A percentile compares a stretch with the other conserved stretches of the same genome.
Evolutionary conservation across 2,113 vertebrate genomes (phyloP).

Genomic region (Mola mola): DNA sequence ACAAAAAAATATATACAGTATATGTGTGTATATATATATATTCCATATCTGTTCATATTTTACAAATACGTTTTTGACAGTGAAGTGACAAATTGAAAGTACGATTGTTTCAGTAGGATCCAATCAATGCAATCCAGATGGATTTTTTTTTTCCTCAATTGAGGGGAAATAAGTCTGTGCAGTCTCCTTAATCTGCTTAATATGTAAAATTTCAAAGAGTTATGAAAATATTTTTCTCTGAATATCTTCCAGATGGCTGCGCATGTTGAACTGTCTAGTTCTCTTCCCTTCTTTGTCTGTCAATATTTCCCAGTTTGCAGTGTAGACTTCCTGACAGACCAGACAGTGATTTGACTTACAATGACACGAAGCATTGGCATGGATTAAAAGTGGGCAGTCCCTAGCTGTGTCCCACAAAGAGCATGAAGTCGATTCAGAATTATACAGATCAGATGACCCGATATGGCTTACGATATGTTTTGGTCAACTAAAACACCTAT

Average conservation of each 20-base stretch:
- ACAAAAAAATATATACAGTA: slow-evolving; percentile 8
- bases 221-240: slow-evolving; percentile 78
- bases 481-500: background rate
- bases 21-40: background rate
- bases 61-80: slow-evolving; percentile 20
- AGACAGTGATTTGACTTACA: slow-evolving; percentile 26
- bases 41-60: slow-evolving; percentile 25
- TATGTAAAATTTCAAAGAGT: slow-evolving; percentile 79
- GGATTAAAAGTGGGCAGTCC: background rate
- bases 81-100: slow-evolving; percentile 67
- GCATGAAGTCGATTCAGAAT: too few relatives aligned
- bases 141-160: slow-evolving; percentile 30
- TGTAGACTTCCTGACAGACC: slow-evolving; percentile 54
- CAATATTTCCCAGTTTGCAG: slow-evolving; percentile 57
- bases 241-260: slow-evolving; percentile 74
- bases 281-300: slow-evolving; percentile 49
- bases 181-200: slow-evolving; percentile 73
- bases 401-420: too few relatives aligned
- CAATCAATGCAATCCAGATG: slow-evolving; percentile 74
- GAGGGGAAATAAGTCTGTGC: slow-evolving; percentile 47
- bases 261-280: slow-evolving; percentile 58
- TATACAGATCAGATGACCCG: too few relatives aligned
- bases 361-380: slow-evolving; percentile 5
- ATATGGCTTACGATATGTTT: background rate
- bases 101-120: slow-evolving; percentile 58